Evolutionary conservation across 2,113 vertebrate species (phyloP).

Genomic region (Eudyptes chrysolophus): DNA sequence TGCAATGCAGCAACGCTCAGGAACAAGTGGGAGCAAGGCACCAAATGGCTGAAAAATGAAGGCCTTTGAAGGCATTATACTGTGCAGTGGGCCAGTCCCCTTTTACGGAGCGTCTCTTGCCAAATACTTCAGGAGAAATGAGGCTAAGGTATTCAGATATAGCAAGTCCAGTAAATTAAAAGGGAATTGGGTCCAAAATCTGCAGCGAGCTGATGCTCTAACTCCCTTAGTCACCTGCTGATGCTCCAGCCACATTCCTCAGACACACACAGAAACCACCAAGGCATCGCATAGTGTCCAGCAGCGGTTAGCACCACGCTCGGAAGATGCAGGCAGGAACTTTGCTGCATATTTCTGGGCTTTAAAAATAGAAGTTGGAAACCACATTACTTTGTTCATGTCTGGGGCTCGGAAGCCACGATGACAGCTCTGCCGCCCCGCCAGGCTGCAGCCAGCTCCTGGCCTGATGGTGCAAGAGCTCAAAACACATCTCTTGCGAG

Average conservation of each 20-base stretch:
- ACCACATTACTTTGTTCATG: background rate
- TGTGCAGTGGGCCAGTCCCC: background rate
- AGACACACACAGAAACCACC: background rate
- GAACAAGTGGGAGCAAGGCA: background rate
- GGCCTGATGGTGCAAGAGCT: background rate
- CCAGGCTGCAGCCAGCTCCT: background rate
- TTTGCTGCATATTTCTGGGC: background rate
- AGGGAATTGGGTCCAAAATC: background rate
- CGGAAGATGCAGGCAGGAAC: background rate
- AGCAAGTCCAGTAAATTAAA: background rate
- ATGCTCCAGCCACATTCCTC: background rate
- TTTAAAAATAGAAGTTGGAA: conserved; percentile 46
- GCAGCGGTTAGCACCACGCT: background rate
- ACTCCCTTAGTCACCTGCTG: background rate
- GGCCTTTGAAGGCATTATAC: background rate
- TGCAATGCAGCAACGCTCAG: background rate
- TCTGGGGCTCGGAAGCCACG: background rate
- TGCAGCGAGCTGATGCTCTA: background rate
- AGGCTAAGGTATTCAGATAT: background rate
- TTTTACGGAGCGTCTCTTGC: background rate
- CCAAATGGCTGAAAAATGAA: background rate
- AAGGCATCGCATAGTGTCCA: background rate
- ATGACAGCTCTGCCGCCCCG: background rate
- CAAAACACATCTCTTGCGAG: background rate
- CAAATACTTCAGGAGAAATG: background rate